Base-by-base conservation (phyloP, 2,113 vertebrate species). In the Phocoena phocoena region DNA sequence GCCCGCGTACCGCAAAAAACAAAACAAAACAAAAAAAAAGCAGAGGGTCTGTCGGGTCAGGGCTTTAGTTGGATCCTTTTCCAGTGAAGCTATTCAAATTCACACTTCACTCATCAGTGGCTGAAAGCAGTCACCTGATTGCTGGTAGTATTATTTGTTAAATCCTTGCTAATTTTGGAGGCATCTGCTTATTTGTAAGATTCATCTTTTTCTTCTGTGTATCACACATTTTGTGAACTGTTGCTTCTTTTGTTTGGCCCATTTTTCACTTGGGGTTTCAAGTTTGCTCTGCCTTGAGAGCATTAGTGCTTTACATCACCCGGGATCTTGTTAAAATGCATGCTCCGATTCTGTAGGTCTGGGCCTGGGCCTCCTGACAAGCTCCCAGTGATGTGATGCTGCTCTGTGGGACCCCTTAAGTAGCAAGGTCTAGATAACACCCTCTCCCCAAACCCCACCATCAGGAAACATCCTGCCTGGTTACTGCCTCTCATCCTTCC, bases 41-140 rank as follows among this genome's bases (percentile, higher is more conserved):
- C 20, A 13, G 38, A 38, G 47, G 26, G n/a, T 60, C 18, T n/a
- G 28, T 8, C 1, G 0, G 15, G 2, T 50, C 28, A n/a, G 20
- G 11, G 63, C 38, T 73, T n/a, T 33, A 1, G 20, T 11, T 50
- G 23, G 38, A 28, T n/a, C 18, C 23, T 62, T 58, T 62, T 41
- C 53, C 26, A 71, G 8, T 5, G 36, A 41, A 11, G 26, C 28
- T 14, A 4, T 12, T 77, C 62, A 55, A 50, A 62, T 13, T 60
- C 94, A 70, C 38, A 87, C 6, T 20, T 62, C 41, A 13, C 41
- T 55, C 82, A 31, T 23, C 41, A 63, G 17, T 10, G 55, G 55
- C 4, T 3, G 41, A 86, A 36, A n/a, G 17, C 10, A 70, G 44
- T 73, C 38, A 1, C 5, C 70, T 74, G 79, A 38, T 63, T 20